These are phyloP conservation scores for Lycopodina hypogea DNA, from an alignment of 37 sponge, comb jelly and placozoan species.

Conservation along the genomic window DNA sequence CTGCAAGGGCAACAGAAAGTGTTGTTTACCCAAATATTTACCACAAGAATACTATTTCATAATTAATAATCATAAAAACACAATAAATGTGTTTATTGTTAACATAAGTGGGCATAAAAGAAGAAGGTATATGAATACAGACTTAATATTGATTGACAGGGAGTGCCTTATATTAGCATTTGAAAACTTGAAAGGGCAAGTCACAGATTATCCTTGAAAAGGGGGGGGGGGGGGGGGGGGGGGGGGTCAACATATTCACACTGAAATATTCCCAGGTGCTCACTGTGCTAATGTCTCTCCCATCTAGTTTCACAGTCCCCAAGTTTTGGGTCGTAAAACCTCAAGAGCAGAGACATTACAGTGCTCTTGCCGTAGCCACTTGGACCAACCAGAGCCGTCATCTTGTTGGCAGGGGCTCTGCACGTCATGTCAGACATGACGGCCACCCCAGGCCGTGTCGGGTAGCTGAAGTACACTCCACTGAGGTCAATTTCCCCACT, in stretches of 20 bases:
- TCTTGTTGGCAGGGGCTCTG: conserved; percentile 69
- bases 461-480: conserved; percentile 81
- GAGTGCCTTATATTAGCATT: too few relatives aligned
- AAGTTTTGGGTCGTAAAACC: conserved; percentile 76
- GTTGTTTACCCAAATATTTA: neutral
- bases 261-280: neutral
- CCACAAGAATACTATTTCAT: neutral
- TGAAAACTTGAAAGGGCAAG: too few relatives aligned
- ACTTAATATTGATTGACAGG: too few relatives aligned
- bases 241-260: too few relatives aligned
- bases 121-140: too few relatives aligned
- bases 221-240: too few relatives aligned
- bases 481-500: conserved; percentile 38
- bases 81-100: too few relatives aligned
- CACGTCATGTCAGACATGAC: conserved; percentile 65
- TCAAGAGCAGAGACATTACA: conserved; percentile 77
- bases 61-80: neutral
- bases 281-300: neutral
- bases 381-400: conserved; percentile 86
- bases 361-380: conserved; percentile 99
- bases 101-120: too few relatives aligned
- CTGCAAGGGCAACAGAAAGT: neutral
- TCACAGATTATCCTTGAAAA: too few relatives aligned
- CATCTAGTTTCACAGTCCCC: conserved; percentile 41
- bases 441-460: conserved; percentile 62